A percentile compares a stretch with the other conserved stretches of the same genome.
Evolutionary conservation across 2,888 invertebrate genomes (phyloP).

Genomic region (Clunio marinus): DNA sequence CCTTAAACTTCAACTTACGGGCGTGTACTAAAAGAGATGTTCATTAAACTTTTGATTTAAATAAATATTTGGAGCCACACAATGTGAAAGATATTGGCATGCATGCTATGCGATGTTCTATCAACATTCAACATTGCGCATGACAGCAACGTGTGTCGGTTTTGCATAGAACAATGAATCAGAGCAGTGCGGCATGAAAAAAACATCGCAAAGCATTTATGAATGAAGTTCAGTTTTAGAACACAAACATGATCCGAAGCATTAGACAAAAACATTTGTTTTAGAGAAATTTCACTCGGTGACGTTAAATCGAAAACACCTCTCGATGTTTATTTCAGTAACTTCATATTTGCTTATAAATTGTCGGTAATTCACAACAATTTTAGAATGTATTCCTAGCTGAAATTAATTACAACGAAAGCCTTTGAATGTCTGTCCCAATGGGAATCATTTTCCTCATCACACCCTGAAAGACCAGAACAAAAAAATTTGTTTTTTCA

Average conservation of each 20-base stretch:
- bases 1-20: constrained; percentile 6
- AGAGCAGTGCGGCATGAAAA: neutral
- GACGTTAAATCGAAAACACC: too few relatives aligned
- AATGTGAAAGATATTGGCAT: constrained; percentile 15
- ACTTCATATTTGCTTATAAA: too few relatives aligned
- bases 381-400: too few relatives aligned
- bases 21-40: constrained; percentile 24
- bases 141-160: neutral
- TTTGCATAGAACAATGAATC: neutral
- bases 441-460: too few relatives aligned
- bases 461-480: too few relatives aligned
- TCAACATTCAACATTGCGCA: constrained; percentile 14
- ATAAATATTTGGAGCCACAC: constrained; percentile 25
- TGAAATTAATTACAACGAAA: too few relatives aligned
- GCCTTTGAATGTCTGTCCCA: too few relatives aligned
- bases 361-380: too few relatives aligned
- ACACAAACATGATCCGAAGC: neutral
- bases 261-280: too few relatives aligned
- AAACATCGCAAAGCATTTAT: constrained; percentile 23
- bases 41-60: constrained; percentile 35
- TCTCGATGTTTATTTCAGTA: too few relatives aligned
- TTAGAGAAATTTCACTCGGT: too few relatives aligned
- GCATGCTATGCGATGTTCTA: constrained; percentile 30
- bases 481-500: too few relatives aligned
- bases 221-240: constrained; percentile 33